phyloP scores from a whole-genome alignment of 2,888 invertebrate species.

The Abrostola triplasia region DNA sequence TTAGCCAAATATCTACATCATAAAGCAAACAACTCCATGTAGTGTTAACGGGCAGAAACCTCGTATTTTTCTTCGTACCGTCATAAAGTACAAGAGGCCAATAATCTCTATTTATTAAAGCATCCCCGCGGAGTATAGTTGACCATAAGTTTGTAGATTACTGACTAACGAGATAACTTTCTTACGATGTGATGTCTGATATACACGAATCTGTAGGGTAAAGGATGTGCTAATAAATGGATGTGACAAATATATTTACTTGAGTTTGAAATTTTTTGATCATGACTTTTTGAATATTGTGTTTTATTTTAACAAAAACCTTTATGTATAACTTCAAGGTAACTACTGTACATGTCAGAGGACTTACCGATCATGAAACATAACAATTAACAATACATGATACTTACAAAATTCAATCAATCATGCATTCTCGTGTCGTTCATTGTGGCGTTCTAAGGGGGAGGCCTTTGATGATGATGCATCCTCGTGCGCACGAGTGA shows the following conservation, averaged over 20 bases:
- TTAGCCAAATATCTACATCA: background rate
- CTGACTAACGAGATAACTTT: constrained; percentile 83
- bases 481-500: no score
- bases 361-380: no score
- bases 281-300: no score
- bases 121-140: constrained; percentile 52
- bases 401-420: no score
- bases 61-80: constrained; percentile 48
- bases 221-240: constrained; percentile 39
- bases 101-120: constrained; percentile 80
- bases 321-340: no score
- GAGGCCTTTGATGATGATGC: no score
- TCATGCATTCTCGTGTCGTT: no score
- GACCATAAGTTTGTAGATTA: constrained; percentile 74
- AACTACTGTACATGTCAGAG: no score
- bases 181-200: constrained; percentile 70
- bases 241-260: constrained; percentile 19
- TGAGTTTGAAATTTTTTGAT: no score
- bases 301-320: no score
- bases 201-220: constrained; percentile 66
- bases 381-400: no score
- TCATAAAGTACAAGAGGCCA: constrained; percentile 69
- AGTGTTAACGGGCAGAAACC: constrained; percentile 57
- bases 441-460: no score
- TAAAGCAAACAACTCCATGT: constrained; percentile 54